Conservation (phyloP, 2,113 vertebrate genomes). For the Plotosus lineatus region DNA sequence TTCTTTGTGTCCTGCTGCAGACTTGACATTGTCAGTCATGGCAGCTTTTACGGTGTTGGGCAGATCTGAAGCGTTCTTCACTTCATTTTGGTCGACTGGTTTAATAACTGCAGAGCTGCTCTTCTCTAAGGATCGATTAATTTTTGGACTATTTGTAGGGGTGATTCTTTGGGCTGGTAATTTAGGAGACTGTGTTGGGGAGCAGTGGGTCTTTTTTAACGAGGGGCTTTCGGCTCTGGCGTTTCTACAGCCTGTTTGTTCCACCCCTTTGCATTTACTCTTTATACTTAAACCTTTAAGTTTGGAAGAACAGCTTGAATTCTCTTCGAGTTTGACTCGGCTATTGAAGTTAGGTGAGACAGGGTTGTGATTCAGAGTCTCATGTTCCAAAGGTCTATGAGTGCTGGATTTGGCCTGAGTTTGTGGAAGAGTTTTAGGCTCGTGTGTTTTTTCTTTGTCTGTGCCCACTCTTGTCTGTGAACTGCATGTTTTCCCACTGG, state of each 20-base stretch:
- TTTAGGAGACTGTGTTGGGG: slow-evolving; percentile 69
- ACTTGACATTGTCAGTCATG: slow-evolving; percentile 44
- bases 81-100: slow-evolving; percentile 24
- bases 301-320: slow-evolving; percentile 69
- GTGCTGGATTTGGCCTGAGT: slow-evolving; percentile 56
- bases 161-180: slow-evolving; percentile 33
- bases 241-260: slow-evolving; percentile 51
- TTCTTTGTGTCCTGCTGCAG: not conserved
- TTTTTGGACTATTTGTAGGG: slow-evolving; percentile 43
- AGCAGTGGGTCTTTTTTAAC: slow-evolving; percentile 64
- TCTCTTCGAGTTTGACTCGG: slow-evolving; percentile 66
- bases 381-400: slow-evolving; percentile 57
- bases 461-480: slow-evolving; percentile 62
- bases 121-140: slow-evolving; percentile 37
- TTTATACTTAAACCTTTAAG: slow-evolving; percentile 78
- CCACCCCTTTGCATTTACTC: slow-evolving; percentile 69
- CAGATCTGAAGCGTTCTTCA: not conserved
- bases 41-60: slow-evolving; percentile 8
- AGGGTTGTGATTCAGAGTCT: slow-evolving; percentile 63
- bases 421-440: slow-evolving; percentile 55
- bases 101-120: slow-evolving; percentile 26
- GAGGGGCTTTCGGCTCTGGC: slow-evolving; percentile 60
- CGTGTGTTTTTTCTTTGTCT: slow-evolving; percentile 61
- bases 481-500: slow-evolving; percentile 23
- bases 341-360: slow-evolving; percentile 63